Conservation (phyloP, 2,113 vertebrate species). For the Aphelocoma coerulescens region DNA sequence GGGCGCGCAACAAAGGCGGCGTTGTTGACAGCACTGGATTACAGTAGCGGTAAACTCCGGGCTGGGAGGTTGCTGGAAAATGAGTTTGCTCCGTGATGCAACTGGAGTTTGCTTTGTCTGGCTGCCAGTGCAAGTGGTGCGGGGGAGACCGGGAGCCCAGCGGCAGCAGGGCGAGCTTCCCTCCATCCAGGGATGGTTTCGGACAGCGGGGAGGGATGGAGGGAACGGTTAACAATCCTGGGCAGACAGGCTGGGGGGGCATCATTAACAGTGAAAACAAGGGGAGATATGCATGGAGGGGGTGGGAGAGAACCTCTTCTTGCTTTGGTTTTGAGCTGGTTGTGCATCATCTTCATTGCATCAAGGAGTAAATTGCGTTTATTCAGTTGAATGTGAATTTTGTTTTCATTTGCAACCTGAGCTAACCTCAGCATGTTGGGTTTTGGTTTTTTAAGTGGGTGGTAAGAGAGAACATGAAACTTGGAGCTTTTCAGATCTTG, state of each 20-base stretch:
- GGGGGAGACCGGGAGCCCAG: not conserved
- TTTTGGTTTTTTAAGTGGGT: slow-evolving; percentile 25
- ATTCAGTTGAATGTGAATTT: not conserved
- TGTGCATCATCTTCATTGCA: not conserved
- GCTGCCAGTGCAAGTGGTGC: slow-evolving; percentile 51
- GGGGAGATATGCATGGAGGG: not conserved
- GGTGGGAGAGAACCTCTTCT: not conserved
- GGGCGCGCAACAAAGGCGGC: slow-evolving; percentile 44
- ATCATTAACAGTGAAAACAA: not conserved
- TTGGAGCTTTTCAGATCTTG: slow-evolving; percentile 29
- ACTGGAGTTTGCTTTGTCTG: slow-evolving; percentile 74
- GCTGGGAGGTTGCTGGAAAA: slow-evolving; percentile 62
- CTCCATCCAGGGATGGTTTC: slow-evolving; percentile 12
- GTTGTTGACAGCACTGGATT: slow-evolving; percentile 66
- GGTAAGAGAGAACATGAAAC: slow-evolving; percentile 18
- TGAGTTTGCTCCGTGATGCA: slow-evolving; percentile 69
- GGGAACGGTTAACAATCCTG: not conserved
- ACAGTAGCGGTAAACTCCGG: slow-evolving; percentile 67
- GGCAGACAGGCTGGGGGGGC: not conserved
- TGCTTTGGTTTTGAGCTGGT: not conserved
- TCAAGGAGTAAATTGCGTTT: not conserved
- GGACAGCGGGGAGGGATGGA: not conserved
- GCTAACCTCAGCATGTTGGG: not conserved
- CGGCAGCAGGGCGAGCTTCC: accelerated
- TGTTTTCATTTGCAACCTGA: slow-evolving; percentile 8